A percentile compares a stretch with the other conserved stretches of the same genome.
These are phyloP conservation scores for Betta splendens DNA, from an alignment of 2,797 vertebrate genomes.

Conservation along the genomic window DNA sequence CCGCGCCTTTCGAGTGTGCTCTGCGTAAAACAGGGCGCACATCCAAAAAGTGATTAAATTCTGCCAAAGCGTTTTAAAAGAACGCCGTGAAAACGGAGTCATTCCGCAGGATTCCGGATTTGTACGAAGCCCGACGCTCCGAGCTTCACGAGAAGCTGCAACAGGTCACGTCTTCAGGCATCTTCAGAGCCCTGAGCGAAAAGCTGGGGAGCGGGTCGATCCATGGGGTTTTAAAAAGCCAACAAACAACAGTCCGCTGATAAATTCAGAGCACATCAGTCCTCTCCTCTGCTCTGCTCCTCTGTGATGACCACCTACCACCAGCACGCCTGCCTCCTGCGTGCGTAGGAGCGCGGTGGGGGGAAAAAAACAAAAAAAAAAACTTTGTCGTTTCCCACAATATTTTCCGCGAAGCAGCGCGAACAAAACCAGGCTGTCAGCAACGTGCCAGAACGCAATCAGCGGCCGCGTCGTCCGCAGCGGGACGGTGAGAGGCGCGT, in stretches of 20 bases:
- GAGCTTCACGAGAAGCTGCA: conserved; percentile 41
- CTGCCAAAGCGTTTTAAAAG: conserved; percentile 11
- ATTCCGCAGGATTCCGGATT: conserved; percentile 34
- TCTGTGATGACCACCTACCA: conserved; percentile 40
- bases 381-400: conserved; percentile 58
- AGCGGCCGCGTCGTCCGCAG: conserved; percentile 21
- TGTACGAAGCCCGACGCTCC: conserved; percentile 29
- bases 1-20: conserved; percentile 19
- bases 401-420: conserved; percentile 26
- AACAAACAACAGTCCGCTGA: conserved; percentile 45
- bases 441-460: conserved; percentile 4
- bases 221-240: conserved; percentile 40
- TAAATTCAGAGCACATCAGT: conserved; percentile 60
- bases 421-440: conserved; percentile 33
- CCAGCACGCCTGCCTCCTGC: conserved; percentile 17
- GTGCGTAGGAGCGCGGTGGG: conserved; percentile 25
- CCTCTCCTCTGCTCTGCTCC: conserved; percentile 32
- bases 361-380: background rate
- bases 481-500: conserved; percentile 27
- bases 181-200: conserved; percentile 46
- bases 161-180: conserved; percentile 71
- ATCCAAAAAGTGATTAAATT: conserved; percentile 42
- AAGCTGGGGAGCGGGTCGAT: conserved; percentile 34
- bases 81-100: conserved; percentile 10
- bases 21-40: conserved; percentile 30